A percentile compares a stretch with the other conserved stretches of the same genome.
These are phyloP conservation scores for Nipponia nippon DNA, from an alignment of 2,113 vertebrate genomes.

Conservation along the genomic window DNA sequence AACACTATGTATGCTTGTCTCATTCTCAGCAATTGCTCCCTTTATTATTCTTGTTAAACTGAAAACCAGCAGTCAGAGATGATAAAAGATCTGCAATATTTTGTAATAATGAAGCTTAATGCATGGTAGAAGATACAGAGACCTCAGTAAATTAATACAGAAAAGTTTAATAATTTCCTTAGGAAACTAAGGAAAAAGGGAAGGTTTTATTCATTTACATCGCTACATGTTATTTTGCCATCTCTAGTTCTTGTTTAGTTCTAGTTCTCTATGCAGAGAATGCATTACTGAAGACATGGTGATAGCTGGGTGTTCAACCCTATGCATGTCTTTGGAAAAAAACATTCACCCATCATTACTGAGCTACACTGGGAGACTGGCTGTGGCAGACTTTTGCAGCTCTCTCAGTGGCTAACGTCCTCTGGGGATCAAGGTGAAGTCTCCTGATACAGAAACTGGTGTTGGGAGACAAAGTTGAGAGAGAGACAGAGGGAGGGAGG, in stretches of 20 bases:
- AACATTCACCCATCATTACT: rapidly evolving
- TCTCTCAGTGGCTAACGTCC: background rate
- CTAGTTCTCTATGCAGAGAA: background rate
- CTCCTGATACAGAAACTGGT: background rate
- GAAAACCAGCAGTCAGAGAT: background rate
- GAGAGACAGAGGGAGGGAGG: background rate
- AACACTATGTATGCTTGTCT: background rate
- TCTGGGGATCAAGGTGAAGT: background rate
- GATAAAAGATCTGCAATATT: background rate
- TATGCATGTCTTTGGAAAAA: background rate
- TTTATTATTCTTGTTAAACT: background rate
- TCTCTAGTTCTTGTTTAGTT: background rate
- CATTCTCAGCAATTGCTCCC: background rate
- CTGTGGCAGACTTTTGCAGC: background rate
- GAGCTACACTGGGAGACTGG: background rate
- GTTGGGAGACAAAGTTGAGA: background rate
- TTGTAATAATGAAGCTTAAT: background rate
- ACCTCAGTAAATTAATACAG: background rate
- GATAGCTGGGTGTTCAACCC: background rate
- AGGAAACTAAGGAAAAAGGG: background rate
- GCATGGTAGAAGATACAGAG: background rate
- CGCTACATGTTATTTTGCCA: background rate
- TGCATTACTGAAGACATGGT: background rate
- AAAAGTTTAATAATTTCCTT: background rate
- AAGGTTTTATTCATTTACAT: background rate